A percentile compares a stretch with the other conserved stretches of the same genome.
These are phyloP conservation scores for Cryptocheilus praepositus DNA, from an alignment of 2,888 invertebrate species.

Conservation along the genomic window DNA sequence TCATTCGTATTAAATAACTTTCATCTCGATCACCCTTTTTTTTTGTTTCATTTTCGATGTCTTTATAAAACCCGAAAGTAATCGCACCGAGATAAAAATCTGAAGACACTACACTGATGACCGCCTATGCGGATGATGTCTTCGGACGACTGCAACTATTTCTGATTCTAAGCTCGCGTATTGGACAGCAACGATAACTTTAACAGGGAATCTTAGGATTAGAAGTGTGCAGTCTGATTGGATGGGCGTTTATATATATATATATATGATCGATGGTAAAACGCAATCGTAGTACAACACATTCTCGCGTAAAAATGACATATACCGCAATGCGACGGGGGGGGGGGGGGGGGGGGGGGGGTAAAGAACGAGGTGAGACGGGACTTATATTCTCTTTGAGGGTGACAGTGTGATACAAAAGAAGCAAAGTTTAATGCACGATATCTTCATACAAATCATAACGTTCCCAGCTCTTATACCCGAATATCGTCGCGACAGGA, in stretches of 20 bases:
- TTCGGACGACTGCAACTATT: conserved; percentile 14
- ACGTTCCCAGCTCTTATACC: no score
- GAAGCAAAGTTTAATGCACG: no score
- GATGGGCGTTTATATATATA: no score
- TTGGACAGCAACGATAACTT: conserved; percentile 40
- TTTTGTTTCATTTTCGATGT: no score
- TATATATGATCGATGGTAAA: neutral
- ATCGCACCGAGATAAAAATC: no score
- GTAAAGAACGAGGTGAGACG: conserved; percentile 44
- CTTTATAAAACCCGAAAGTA: no score
- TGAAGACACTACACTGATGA: no score
- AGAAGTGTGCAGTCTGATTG: conserved; percentile 20
- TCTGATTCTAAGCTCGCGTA: conserved; percentile 39
- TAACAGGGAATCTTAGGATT: conserved; percentile 39
- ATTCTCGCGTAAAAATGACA: conserved; percentile 22
- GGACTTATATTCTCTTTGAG: conserved; percentile 28
- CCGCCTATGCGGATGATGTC: no score
- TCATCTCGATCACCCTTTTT: no score
- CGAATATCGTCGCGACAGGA: no score
- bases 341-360: conserved; percentile 35
- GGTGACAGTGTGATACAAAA: conserved; percentile 30
- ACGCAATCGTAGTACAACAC: conserved; percentile 30
- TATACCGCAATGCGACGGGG: conserved; percentile 34
- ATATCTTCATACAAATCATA: no score
- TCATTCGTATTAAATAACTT: no score